phyloP scores from a whole-genome alignment of 2,113 vertebrate genomes.

The Progne subis region DNA sequence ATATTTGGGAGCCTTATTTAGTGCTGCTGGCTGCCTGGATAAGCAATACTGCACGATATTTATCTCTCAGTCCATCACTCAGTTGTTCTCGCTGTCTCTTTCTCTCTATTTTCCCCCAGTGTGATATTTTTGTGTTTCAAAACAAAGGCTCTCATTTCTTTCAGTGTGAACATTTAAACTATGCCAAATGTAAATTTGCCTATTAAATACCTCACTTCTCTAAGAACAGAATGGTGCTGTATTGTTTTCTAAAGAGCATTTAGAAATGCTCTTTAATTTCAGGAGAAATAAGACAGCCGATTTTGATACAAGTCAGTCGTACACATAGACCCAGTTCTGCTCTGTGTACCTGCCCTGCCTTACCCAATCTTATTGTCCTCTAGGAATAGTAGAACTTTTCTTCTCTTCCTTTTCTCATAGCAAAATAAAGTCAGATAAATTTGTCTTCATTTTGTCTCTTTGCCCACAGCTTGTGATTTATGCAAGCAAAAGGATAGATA shows the following conservation, averaged over 20 bases:
- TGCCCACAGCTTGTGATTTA: neutral
- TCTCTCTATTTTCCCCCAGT: neutral
- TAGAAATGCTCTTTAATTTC: neutral
- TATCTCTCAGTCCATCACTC: neutral
- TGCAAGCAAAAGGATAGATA: neutral
- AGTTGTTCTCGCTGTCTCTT: neutral
- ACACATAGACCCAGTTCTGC: neutral
- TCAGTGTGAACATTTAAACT: neutral
- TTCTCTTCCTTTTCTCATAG: neutral
- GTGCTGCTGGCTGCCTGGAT: slow-evolving; percentile 52
- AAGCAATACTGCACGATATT: neutral
- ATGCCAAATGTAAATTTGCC: slow-evolving; percentile 6
- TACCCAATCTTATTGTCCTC: neutral
- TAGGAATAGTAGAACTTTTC: neutral
- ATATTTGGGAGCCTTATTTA: slow-evolving; percentile 62
- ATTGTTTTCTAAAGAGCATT: neutral
- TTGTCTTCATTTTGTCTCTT: neutral
- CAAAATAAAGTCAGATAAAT: neutral
- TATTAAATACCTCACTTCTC: neutral
- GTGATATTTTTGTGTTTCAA: slow-evolving; percentile 34
- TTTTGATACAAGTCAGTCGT: neutral
- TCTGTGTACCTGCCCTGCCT: neutral
- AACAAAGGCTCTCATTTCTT: slow-evolving; percentile 3
- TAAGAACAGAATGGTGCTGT: neutral
- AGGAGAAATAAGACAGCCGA: neutral